A percentile compares a stretch with the other conserved stretches of the same genome.
Evolutionary conservation across 2,888 invertebrate genomes (phyloP).

Genomic region (Lithophane socia): DNA sequence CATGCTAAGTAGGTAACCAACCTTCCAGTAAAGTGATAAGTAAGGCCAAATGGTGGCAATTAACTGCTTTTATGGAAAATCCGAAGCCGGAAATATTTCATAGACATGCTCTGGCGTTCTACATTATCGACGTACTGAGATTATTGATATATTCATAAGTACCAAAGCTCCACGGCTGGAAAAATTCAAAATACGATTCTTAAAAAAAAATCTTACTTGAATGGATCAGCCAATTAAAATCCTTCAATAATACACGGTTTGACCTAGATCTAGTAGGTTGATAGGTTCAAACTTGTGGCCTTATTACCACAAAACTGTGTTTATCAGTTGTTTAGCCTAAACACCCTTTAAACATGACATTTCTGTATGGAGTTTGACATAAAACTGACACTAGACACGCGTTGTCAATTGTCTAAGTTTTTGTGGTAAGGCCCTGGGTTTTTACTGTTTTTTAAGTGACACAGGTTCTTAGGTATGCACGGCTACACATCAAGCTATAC

Average conservation of each 20-base stretch:
- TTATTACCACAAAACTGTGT: too few relatives aligned
- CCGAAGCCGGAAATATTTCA: not conserved
- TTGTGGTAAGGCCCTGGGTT: not conserved
- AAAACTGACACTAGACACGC: too few relatives aligned
- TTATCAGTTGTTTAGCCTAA: too few relatives aligned
- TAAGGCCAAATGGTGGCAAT: not conserved
- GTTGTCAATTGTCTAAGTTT: too few relatives aligned
- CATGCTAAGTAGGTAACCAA: conserved; percentile 15
- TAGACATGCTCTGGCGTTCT: not conserved
- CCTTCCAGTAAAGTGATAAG: not conserved
- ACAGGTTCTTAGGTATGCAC: too few relatives aligned
- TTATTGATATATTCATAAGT: not conserved
- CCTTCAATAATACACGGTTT: not conserved
- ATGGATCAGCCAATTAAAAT: not conserved
- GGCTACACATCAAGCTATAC: too few relatives aligned
- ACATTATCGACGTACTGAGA: not conserved
- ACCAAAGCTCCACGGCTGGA: too few relatives aligned
- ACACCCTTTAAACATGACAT: too few relatives aligned
- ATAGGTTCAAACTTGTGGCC: not conserved
- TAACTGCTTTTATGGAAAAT: conserved; percentile 25
- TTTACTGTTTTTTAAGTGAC: not conserved
- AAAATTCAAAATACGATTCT: not conserved
- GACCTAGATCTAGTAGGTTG: not conserved
- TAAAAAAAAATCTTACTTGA: not conserved
- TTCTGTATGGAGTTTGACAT: too few relatives aligned